Conservation (phyloP, 2,888 invertebrate genomes). For the Diarsia dahlii region DNA sequence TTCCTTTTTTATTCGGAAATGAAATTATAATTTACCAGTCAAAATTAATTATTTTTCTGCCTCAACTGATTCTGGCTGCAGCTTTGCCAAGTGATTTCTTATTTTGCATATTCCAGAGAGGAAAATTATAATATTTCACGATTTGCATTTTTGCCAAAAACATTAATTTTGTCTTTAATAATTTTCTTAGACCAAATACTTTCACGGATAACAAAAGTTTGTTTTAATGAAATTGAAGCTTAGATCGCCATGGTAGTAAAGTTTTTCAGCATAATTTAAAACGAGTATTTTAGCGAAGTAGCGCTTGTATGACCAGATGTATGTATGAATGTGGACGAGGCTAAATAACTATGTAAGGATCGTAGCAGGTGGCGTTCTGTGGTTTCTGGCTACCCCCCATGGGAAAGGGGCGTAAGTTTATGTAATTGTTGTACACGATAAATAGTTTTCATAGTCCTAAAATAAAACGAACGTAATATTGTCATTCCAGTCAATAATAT, state of each 20-base stretch:
- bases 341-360: too few species aligned
- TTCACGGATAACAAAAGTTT: neutral
- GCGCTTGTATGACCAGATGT: too few species aligned
- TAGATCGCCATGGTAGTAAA: too few species aligned
- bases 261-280: neutral
- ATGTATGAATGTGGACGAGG: too few species aligned
- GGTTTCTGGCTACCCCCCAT: too few species aligned
- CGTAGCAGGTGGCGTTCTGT: too few species aligned
- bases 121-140: neutral
- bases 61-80: neutral
- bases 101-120: neutral
- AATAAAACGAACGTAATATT: neutral
- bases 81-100: neutral
- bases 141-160: neutral
- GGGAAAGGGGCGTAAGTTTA: too few species aligned
- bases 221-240: neutral
- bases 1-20: constrained; percentile 23
- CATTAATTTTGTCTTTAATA: neutral
- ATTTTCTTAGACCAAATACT: neutral
- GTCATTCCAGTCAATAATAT: neutral
- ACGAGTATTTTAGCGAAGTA: neutral
- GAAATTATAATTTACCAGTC: neutral
- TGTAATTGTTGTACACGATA: neutral
- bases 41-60: neutral
- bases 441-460: neutral